A percentile compares a stretch with the other conserved stretches of the same genome.
These are phyloP conservation scores for Elachura formosa DNA, from an alignment of 2,113 vertebrate genomes.

Conservation along the genomic window DNA sequence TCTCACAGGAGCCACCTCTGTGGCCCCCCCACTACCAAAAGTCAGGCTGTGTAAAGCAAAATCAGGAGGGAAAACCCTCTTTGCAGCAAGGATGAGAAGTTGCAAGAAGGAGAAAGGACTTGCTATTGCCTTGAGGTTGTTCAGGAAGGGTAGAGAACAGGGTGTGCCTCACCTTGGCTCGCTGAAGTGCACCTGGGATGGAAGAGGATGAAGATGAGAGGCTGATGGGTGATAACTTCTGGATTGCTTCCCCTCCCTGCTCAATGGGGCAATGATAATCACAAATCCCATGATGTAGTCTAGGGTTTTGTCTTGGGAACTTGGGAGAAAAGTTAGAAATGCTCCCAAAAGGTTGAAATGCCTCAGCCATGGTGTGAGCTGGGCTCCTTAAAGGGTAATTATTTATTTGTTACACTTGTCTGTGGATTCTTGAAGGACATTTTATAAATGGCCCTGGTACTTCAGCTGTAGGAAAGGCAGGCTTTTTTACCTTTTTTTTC, in stretches of 20 bases:
- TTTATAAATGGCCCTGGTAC: not conserved
- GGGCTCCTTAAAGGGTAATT: not conserved
- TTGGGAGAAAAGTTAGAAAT: not conserved
- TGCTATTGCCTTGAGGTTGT: not conserved
- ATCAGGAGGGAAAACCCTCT: not conserved
- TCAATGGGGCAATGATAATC: rapidly evolving
- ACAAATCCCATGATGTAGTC: not conserved
- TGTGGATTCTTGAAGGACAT: not conserved
- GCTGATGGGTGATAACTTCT: not conserved
- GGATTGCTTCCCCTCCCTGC: not conserved
- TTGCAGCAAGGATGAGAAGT: not conserved
- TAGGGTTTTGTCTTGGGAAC: not conserved
- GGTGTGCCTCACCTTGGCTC: not conserved
- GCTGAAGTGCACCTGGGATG: not conserved
- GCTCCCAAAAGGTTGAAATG: rapidly evolving
- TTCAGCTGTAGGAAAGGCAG: not conserved
- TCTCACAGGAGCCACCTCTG: not conserved
- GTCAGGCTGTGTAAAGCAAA: not conserved
- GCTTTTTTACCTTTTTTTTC: not conserved
- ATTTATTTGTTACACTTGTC: not conserved
- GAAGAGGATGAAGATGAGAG: not conserved
- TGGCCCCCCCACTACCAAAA: rapidly evolving
- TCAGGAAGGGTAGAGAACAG: not conserved
- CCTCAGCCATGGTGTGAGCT: not conserved
- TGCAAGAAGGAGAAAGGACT: not conserved